A percentile compares a stretch with the other conserved stretches of the same genome.
Evolutionary conservation across 2,888 invertebrate species (phyloP).

Genomic region (Copidosoma aretas): DNA sequence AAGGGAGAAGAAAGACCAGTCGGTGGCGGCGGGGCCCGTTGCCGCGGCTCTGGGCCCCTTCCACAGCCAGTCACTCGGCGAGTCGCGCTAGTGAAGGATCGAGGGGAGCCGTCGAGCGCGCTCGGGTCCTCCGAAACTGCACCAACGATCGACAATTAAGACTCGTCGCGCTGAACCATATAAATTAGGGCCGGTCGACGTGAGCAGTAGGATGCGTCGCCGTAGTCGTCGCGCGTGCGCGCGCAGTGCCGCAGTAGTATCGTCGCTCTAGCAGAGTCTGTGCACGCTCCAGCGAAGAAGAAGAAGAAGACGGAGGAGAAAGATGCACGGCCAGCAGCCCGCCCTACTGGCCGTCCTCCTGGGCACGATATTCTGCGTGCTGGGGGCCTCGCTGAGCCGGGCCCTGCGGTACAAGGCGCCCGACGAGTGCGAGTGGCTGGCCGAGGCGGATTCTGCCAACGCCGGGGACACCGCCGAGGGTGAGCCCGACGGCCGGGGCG

Average conservation of each 20-base stretch:
- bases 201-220: no score
- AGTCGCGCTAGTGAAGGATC: slow-evolving; percentile 34
- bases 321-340: no score
- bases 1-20: slow-evolving; percentile 36
- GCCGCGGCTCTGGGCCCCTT: slow-evolving; percentile 9
- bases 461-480: background rate
- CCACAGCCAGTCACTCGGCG: slow-evolving; percentile 38
- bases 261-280: background rate
- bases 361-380: slow-evolving; percentile 69
- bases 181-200: no score
- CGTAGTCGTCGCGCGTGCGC: background rate
- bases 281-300: slow-evolving; percentile 48
- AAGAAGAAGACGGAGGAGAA: slow-evolving; percentile 63
- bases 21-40: slow-evolving; percentile 43
- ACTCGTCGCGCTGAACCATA: slow-evolving; percentile 17
- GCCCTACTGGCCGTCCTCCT: slow-evolving; percentile 68
- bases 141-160: slow-evolving; percentile 5
- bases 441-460: no score
- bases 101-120: slow-evolving; percentile 7
- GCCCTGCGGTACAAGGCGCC: slow-evolving; percentile 77
- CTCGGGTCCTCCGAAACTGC: background rate
- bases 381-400: slow-evolving; percentile 69
- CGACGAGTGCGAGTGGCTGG: slow-evolving; percentile 82
- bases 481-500: slow-evolving; percentile 63
- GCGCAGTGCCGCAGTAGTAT: no score